These are phyloP conservation scores for Rhinolophus ferrumequinum DNA, from an alignment of 2,113 vertebrate genomes.

Conservation along the genomic window DNA sequence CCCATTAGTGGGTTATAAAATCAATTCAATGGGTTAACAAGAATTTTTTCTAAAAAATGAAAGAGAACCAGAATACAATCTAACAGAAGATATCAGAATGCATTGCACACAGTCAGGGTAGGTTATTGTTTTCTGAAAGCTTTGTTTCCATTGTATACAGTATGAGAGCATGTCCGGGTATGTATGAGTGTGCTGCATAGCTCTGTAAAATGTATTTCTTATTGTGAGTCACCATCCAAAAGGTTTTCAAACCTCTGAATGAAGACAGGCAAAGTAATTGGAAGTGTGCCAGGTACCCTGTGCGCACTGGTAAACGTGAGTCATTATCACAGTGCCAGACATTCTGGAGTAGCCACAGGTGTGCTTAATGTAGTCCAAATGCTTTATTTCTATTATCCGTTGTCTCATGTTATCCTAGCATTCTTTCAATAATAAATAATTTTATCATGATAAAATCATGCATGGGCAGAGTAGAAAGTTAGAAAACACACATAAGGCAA, in stretches of 20 bases:
- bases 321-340: background rate
- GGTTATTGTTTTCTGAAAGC: background rate
- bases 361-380: background rate
- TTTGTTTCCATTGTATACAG: background rate
- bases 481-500: background rate
- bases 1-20: background rate
- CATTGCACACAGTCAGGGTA: background rate
- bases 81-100: background rate
- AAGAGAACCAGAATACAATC: background rate
- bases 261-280: background rate
- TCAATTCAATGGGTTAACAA: background rate
- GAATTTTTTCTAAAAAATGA: background rate
- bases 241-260: background rate
- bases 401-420: background rate
- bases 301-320: background rate
- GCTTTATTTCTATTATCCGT: background rate
- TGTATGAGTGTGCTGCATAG: background rate
- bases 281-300: background rate
- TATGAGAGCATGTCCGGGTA: background rate
- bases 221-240: background rate
- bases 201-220: conserved; percentile 30
- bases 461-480: background rate
- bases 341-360: background rate
- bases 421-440: background rate
- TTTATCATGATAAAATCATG: background rate